Evolutionary conservation across 2,888 invertebrate species (phyloP), one percentile per base, ranked within the genome.

Genomic region (Tholera decimalis): DNA sequence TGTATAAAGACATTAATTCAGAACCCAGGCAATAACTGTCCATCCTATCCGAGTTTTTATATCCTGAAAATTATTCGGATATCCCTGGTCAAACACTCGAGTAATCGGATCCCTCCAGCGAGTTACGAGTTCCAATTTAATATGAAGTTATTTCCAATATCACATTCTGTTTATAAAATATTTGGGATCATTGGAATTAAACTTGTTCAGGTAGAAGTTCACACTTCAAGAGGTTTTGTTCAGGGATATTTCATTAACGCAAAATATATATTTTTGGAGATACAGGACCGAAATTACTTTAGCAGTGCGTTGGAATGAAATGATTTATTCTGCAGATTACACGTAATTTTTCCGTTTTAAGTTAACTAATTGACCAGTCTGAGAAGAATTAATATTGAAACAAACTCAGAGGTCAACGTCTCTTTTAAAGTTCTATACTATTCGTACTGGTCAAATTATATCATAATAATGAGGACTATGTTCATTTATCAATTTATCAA

Each of bases 91-190:
- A 41, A 22, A 62, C 41, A 59, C 24, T 49, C 39, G 15, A 33
- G 41, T 68, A 58, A 61, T 57, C 35, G 18, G 41, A 64, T 69
- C 49, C 24, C 46, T 30, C 28, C 22, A 26, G 8, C 39, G 53
- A 66, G 26, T 41, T 18, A 35, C 37, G 43, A 28, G 22, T 18
- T 39, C 15, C 9, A 68, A 57, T 75, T 49, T 55, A 35, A 46
- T 51, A 20, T 44, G 44, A 20, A 3, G 11, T 51, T 46, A 37
- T 50, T 56, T 37, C 35, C 22, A 41, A 1, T 37, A 15, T 26
- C 20, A 55, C 9, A 37, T 47, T 22, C 26, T 15, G 33, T 11
- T 18, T 22, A 11, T 28, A 41, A 50, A 35, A 57, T 54, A 15
- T 68, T 28, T 30, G 2, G 24, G 20, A 22, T 18, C 15, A 37